phyloP scores from a whole-genome alignment of 2,113 vertebrate genomes.

The Callithrix jacchus region DNA sequence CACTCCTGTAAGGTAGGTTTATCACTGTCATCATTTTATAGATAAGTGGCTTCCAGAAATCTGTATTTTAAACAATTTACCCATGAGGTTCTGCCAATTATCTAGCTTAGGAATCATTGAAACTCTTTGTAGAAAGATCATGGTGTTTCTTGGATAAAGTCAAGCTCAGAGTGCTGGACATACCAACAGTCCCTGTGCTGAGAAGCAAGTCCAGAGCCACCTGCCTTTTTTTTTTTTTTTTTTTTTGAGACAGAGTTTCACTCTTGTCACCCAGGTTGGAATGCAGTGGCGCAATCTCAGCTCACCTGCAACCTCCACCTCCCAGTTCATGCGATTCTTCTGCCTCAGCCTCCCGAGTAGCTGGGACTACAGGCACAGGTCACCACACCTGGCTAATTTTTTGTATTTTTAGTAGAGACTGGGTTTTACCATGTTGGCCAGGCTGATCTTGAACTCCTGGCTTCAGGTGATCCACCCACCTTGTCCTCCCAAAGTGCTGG shows the following conservation, averaged over 20 bases:
- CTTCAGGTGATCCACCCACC: too few species aligned
- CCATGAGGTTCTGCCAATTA: neutral
- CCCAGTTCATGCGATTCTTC: neutral
- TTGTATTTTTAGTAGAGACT: too few species aligned
- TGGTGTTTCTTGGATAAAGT: neutral
- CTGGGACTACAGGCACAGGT: too few species aligned
- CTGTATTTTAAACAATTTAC: neutral
- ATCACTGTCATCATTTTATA: neutral
- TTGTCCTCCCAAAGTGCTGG: too few species aligned
- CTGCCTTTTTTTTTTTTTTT: neutral
- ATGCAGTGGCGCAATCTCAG: too few species aligned
- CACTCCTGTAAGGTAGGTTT: neutral
- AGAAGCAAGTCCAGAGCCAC: neutral
- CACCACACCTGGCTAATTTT: too few species aligned
- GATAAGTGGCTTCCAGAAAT: neutral
- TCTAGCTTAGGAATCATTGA: neutral
- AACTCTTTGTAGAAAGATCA: neutral
- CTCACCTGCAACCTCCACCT: too few species aligned
- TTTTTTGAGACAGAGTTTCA: too few species aligned
- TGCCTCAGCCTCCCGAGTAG: too few species aligned
- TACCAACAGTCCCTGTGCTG: neutral
- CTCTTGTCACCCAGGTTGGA: too few species aligned
- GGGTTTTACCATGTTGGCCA: too few species aligned
- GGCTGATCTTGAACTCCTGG: too few species aligned
- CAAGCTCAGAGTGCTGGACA: neutral